phyloP scores from a whole-genome alignment of 1,140 invertebrate genomes.

The Hyles euphorbiae region DNA sequence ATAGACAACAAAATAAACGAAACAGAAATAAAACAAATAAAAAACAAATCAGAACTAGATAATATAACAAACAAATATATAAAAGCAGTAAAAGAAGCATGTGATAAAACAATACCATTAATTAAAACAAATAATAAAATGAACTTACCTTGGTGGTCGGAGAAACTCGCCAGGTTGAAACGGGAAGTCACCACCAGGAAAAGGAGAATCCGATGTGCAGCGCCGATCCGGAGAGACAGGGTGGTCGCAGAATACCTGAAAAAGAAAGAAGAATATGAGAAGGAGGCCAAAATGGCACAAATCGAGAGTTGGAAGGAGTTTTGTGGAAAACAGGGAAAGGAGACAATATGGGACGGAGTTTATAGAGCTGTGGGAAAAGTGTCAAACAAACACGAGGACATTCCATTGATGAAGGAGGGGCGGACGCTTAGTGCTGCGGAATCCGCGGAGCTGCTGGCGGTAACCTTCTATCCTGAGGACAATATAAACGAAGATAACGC shows the following conservation, averaged over 20 bases:
- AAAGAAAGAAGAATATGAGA: constrained; percentile 6
- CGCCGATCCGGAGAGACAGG: background rate
- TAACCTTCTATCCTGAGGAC: constrained; percentile 25
- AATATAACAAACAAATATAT: constrained; percentile 5
- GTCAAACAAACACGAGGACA: constrained; percentile 14
- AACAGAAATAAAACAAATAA: constrained; percentile 7
- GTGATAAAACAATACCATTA: constrained; percentile 17
- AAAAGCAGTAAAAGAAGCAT: constrained; percentile 2
- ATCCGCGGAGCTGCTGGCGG: background rate
- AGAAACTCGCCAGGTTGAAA: background rate
- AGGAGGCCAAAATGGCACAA: constrained; percentile 8
- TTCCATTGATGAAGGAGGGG: constrained; percentile 6
- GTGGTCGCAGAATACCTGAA: constrained; percentile 3
- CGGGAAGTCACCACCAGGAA: background rate
- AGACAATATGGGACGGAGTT: constrained; percentile 17
- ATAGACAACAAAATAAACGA: constrained; percentile 8
- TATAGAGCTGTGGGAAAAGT: constrained; percentile 11
- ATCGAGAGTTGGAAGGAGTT: constrained; percentile 12
- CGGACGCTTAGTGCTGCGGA: background rate
- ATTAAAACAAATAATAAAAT: constrained; percentile 7
- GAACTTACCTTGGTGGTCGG: constrained; percentile 9
- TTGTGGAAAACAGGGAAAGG: constrained; percentile 22
- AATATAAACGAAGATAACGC: background rate
- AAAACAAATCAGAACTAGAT: background rate
- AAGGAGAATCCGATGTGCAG: background rate